Evolutionary conservation across 2,888 invertebrate species (phyloP).

Genomic region (Hyalella azteca): DNA sequence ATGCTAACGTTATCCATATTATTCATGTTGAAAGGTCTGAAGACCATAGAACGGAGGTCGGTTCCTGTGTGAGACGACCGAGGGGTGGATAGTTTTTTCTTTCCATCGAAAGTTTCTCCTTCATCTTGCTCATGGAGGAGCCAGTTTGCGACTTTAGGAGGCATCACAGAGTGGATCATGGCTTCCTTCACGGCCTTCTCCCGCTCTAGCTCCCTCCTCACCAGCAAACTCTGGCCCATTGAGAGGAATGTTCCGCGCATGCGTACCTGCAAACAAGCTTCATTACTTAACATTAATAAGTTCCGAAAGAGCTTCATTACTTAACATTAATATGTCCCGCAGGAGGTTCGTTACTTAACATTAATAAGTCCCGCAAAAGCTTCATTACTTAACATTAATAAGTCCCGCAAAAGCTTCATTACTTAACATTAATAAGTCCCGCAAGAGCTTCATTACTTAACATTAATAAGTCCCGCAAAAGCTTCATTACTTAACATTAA

Average conservation of each 20-base stretch:
- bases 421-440: no score
- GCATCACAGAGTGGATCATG: slow-evolving; percentile 98
- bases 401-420: no score
- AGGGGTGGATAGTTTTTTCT: slow-evolving; percentile 58
- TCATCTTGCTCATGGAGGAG: neutral
- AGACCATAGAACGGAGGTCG: slow-evolving; percentile 71
- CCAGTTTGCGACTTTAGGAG: slow-evolving; percentile 72
- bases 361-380: no score
- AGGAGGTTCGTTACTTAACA: no score
- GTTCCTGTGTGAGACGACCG: slow-evolving; percentile 64
- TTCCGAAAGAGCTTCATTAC: no score
- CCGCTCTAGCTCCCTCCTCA: slow-evolving; percentile 85
- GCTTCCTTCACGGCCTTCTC: slow-evolving; percentile 94
- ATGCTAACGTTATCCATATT: slow-evolving; percentile 86
- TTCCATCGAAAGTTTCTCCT: neutral
- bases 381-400: no score
- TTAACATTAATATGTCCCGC: no score
- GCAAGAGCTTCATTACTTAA: no score
- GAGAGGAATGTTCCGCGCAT: slow-evolving; percentile 97
- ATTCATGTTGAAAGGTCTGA: slow-evolving; percentile 96
- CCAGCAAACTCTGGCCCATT: slow-evolving; percentile 88
- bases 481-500: no score
- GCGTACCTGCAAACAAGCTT: slow-evolving; percentile 79
- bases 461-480: no score
- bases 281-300: no score